phyloP scores from a whole-genome alignment of 2,888 invertebrate genomes.

The Callosobruchus maculatus region DNA sequence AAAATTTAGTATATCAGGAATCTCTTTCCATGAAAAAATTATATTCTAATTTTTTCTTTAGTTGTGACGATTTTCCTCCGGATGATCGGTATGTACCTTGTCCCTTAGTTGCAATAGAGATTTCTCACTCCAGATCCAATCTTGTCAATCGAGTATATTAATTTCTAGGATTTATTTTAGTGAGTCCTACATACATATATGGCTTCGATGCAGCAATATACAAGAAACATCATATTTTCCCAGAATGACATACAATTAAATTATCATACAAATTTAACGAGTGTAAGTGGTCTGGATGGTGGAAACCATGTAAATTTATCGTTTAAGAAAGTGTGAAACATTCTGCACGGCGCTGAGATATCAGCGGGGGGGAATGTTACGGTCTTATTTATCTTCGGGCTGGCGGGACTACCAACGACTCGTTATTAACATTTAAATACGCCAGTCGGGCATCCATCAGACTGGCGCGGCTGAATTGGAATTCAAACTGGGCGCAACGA shows the following conservation, averaged over 20 bases:
- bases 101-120: too few relatives aligned
- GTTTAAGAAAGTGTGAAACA: conserved; percentile 46
- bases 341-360: conserved; percentile 42
- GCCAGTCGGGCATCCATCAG: conserved; percentile 36
- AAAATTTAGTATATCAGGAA: too few relatives aligned
- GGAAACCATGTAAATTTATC: conserved; percentile 43
- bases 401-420: conserved; percentile 40
- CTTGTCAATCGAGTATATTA: too few relatives aligned
- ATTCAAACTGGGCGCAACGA: conserved; percentile 30
- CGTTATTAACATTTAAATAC: conserved; percentile 42
- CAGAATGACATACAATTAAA: conserved; percentile 19
- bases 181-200: too few relatives aligned
- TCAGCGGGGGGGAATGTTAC: conserved; percentile 45
- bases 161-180: too few relatives aligned
- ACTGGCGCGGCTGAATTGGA: conserved; percentile 23
- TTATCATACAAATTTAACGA: conserved; percentile 34
- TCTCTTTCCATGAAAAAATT: too few relatives aligned
- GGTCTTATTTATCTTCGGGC: conserved; percentile 45
- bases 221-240: not conserved
- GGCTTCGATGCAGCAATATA: not conserved
- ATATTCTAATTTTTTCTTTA: too few relatives aligned
- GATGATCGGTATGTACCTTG: too few relatives aligned
- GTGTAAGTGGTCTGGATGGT: conserved; percentile 23
- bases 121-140: too few relatives aligned
- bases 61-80: too few relatives aligned